phyloP scores from a whole-genome alignment of 2,888 invertebrate species.

The Cerastis rubricosa region DNA sequence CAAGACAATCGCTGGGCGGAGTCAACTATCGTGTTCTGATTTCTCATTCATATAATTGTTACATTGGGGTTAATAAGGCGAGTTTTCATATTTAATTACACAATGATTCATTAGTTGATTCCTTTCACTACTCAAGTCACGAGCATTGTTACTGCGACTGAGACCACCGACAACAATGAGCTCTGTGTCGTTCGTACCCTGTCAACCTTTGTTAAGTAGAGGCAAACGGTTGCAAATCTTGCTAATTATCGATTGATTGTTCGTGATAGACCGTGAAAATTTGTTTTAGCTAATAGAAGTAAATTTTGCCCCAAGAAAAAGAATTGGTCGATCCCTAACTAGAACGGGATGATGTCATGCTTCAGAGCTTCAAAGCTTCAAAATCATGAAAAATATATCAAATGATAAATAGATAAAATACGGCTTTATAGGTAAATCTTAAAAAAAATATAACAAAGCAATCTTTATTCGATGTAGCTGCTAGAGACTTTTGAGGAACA shows the following conservation, averaged over 20 bases:
- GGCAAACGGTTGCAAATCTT: conserved; percentile 52
- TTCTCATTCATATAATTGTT: conserved; percentile 80
- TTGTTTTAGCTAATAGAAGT: conserved; percentile 29
- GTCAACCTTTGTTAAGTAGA: conserved; percentile 55
- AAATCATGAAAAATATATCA: too few species aligned
- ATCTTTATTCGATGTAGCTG: not conserved
- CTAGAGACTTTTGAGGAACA: conserved; percentile 7
- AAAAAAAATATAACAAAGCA: conserved; percentile 23
- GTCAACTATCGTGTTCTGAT: conserved; percentile 72
- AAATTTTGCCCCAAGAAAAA: conserved; percentile 35
- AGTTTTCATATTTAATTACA: conserved; percentile 83
- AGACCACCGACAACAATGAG: conserved; percentile 74
- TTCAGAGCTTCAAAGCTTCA: conserved; percentile 12
- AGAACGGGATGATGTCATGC: conserved; percentile 17
- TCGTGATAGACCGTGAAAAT: conserved; percentile 36
- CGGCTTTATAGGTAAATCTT: not conserved
- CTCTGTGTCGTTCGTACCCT: conserved; percentile 65
- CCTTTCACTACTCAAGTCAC: conserved; percentile 79
- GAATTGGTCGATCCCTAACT: conserved; percentile 30
- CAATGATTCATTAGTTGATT: conserved; percentile 78
- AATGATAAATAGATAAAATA: conserved; percentile 19
- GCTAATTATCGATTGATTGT: conserved; percentile 54
- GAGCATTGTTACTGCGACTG: conserved; percentile 72
- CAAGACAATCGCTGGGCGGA: conserved; percentile 68
- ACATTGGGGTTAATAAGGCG: conserved; percentile 80